These are phyloP conservation scores for Microplitis demolitor DNA, from an alignment of 1,140 invertebrate species.

Conservation along the genomic window DNA sequence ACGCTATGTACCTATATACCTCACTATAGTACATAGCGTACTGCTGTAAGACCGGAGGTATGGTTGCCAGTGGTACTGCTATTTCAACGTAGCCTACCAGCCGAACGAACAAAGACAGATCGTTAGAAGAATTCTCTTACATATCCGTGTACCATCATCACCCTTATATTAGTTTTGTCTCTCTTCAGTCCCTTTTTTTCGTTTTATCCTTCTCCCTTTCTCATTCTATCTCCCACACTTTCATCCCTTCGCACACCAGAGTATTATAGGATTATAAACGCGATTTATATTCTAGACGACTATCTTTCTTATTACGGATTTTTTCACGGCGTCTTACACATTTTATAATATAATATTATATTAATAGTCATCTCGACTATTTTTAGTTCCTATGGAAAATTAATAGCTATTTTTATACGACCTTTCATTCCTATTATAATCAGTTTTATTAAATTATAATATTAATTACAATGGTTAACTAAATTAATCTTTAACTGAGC, in stretches of 20 bases:
- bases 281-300: constrained; percentile 15
- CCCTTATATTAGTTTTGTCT: neutral
- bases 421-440: too few species aligned
- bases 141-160: neutral
- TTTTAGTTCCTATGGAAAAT: neutral
- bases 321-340: neutral
- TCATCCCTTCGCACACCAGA: neutral
- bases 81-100: neutral
- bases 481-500: too few species aligned
- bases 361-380: neutral
- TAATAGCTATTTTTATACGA: neutral
- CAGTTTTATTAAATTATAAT: too few species aligned
- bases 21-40: too few species aligned
- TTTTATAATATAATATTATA: too few species aligned
- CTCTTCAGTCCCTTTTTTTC: too few species aligned
- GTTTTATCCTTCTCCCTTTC: neutral
- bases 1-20: too few species aligned
- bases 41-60: too few species aligned
- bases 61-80: too few species aligned
- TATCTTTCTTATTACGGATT: neutral
- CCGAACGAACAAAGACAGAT: constrained; percentile 22
- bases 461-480: too few species aligned
- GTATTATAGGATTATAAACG: constrained; percentile 25
- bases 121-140: constrained; percentile 22
- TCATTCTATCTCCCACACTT: neutral